These are phyloP conservation scores for Apistogramma diplotaenia DNA, from an alignment of 2,113 vertebrate species.

Conservation along the genomic window DNA sequence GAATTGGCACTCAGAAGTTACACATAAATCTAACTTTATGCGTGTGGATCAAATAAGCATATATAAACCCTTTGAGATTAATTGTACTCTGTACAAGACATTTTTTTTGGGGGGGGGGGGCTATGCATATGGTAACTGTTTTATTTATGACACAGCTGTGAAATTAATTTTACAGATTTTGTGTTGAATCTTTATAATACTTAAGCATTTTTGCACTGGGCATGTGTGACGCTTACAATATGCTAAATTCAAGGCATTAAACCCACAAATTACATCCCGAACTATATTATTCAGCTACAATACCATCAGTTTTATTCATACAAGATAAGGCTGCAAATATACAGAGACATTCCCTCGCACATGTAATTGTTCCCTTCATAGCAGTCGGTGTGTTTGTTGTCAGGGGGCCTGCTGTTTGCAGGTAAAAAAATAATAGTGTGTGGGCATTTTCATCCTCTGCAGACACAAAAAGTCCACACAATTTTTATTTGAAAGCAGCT, in stretches of 20 bases:
- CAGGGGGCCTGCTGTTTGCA: not conserved
- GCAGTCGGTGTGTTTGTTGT: not conserved
- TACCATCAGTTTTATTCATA: not conserved
- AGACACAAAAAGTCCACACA: not conserved
- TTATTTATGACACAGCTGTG: not conserved
- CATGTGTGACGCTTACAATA: not conserved
- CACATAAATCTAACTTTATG: not conserved
- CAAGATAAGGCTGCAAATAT: not conserved
- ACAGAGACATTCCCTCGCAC: not conserved
- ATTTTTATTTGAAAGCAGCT: not conserved
- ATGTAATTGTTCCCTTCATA: not conserved
- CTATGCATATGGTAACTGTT: not conserved
- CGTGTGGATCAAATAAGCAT: not conserved
- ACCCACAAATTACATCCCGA: not conserved
- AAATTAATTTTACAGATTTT: not conserved
- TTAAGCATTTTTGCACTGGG: not conserved
- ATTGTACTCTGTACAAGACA: not conserved
- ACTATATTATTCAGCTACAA: not conserved
- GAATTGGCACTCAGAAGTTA: not conserved
- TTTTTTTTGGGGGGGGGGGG: not conserved
- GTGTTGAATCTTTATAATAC: not conserved
- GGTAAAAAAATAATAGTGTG: not conserved
- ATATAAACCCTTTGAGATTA: not conserved
- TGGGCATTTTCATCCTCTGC: not conserved
- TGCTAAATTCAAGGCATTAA: not conserved